A percentile compares a stretch with the other conserved stretches of the same genome.
Conservation (phyloP, 2,888 invertebrate genomes). For the Acanthosepion pharaonis region DNA sequence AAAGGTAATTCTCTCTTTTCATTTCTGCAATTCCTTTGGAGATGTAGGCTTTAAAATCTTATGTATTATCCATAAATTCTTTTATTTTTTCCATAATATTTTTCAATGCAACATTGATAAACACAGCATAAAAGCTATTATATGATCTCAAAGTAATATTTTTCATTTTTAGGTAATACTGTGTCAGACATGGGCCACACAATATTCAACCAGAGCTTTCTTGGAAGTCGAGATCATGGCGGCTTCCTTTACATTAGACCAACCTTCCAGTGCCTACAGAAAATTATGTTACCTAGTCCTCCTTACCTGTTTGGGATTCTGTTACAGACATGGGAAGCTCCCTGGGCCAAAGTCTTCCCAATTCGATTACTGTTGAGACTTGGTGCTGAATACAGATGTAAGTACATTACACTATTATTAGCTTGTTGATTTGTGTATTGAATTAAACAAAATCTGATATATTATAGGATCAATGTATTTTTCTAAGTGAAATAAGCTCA, state of each 20-base stretch:
- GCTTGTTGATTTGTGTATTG: not conserved
- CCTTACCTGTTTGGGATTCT: slow-evolving; percentile 86
- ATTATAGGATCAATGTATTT: too few relatives aligned
- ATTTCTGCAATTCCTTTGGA: too few relatives aligned
- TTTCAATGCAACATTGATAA: too few relatives aligned
- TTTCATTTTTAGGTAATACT: slow-evolving; percentile 78
- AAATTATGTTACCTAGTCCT: slow-evolving; percentile 83
- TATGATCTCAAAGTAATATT: not conserved
- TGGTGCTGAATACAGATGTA: slow-evolving; percentile 86
- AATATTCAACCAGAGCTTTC: slow-evolving; percentile 78
- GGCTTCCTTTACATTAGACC: slow-evolving; percentile 88
- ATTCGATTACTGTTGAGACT: slow-evolving; percentile 83
- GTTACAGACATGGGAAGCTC: slow-evolving; percentile 86
- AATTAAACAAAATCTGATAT: not conserved
- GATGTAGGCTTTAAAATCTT: too few relatives aligned
- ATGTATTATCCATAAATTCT: too few relatives aligned
- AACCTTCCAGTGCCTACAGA: slow-evolving; percentile 86
- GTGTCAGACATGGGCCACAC: slow-evolving; percentile 83
- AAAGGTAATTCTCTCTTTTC: slow-evolving; percentile 70
- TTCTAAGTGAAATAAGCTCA: too few relatives aligned
- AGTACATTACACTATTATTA: slow-evolving; percentile 55
- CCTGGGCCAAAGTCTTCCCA: slow-evolving; percentile 87
- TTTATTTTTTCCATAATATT: too few relatives aligned
- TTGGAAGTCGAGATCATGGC: slow-evolving; percentile 76
- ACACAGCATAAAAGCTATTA: too few relatives aligned